These are phyloP conservation scores for Drosophila sproati DNA, from an alignment of 1,140 invertebrate species.

Conservation along the genomic window DNA sequence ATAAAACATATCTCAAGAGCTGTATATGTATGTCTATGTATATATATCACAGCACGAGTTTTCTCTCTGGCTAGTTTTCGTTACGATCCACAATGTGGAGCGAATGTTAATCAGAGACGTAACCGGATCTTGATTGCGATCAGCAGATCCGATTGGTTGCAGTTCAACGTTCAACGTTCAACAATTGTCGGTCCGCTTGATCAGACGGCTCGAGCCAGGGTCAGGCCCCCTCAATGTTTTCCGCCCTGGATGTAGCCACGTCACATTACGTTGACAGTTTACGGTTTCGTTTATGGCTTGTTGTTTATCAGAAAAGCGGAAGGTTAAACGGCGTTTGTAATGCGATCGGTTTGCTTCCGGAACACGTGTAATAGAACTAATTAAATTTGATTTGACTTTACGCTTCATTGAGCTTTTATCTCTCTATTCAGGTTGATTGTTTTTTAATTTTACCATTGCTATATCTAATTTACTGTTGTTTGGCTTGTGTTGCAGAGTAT, in stretches of 20 bases:
- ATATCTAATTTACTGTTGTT: conserved; percentile 13
- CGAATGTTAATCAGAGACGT: conserved; percentile 27
- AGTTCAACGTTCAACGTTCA: conserved; percentile 11
- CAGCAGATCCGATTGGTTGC: neutral
- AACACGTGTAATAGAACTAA: conserved; percentile 60
- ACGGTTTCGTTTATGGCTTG: conserved; percentile 14
- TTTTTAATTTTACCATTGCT: neutral
- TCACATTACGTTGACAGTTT: conserved; percentile 20
- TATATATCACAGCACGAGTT: conserved; percentile 17
- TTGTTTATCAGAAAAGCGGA: conserved; percentile 47
- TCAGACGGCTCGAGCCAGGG: conserved; percentile 37
- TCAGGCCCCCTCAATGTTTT: conserved; percentile 5
- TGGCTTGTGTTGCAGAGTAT: conserved; percentile 85
- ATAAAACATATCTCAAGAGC: conserved; percentile 34
- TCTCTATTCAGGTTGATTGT: conserved; percentile 3
- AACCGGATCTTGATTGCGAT: neutral
- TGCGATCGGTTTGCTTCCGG: conserved; percentile 49
- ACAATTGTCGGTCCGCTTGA: neutral
- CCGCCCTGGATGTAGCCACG: neutral
- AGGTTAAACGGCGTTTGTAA: conserved; percentile 62
- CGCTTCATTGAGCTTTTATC: conserved; percentile 48
- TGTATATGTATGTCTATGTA: neutral
- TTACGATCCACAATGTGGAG: conserved; percentile 20
- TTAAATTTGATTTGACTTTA: conserved; percentile 64
- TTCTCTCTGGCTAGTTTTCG: neutral